Evolutionary conservation across 2,113 vertebrate genomes (phyloP).

Genomic region (Cavia aperea): DNA sequence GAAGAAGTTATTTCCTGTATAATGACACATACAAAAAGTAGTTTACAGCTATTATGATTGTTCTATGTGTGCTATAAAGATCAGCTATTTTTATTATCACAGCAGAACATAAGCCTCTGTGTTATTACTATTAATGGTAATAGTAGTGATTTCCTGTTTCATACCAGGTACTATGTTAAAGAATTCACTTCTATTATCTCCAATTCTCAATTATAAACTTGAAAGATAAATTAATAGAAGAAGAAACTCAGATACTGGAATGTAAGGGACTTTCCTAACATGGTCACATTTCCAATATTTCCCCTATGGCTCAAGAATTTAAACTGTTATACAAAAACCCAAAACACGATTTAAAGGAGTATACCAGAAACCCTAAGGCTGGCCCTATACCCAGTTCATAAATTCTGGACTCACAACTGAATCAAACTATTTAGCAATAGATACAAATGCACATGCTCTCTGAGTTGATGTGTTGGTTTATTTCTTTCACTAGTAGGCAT

Average conservation of each 20-base stretch:
- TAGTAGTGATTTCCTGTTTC: neutral
- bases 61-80: slow-evolving; percentile 9
- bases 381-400: neutral
- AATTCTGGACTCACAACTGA: neutral
- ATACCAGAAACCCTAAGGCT: neutral
- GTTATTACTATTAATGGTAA: neutral
- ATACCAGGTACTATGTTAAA: neutral
- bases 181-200: neutral
- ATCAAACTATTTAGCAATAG: neutral
- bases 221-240: neutral
- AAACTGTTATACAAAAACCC: neutral
- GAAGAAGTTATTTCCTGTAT: neutral
- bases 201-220: neutral
- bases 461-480: neutral
- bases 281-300: neutral
- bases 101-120: neutral
- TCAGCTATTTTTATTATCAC: neutral
- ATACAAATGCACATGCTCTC: neutral
- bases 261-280: neutral
- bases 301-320: neutral
- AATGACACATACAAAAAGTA: neutral
- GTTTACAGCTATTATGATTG: neutral
- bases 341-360: neutral
- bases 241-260: neutral
- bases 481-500: neutral